Evolutionary conservation across 2,797 vertebrate genomes (phyloP), one percentile per base, ranked within the genome.

Genomic region (Neosilurus hyrtlii): DNA sequence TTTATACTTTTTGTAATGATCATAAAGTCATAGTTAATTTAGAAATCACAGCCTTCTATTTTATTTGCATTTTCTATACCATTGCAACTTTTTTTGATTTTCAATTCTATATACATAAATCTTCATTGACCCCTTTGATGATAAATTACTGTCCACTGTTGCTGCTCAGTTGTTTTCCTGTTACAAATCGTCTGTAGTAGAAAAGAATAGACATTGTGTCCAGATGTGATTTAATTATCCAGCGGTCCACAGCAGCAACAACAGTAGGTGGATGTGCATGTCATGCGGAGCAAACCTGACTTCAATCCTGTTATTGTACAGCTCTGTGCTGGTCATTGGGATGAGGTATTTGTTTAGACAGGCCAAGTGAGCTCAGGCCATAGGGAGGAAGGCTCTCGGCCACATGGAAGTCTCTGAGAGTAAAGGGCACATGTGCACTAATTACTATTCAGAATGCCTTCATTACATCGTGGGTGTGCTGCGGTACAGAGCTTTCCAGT

Each of bases 331-430:
- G 59, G 66, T 79, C 67, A 75, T 71, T 3, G 68, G 81, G 86
- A 89, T 89, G 78, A 89, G 86, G 81, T 83, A 88, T 89, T 89
- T 88, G 85, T 89, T 89, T 88, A 86, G 87, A 81, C 74, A 88
- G 87, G 73, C 79, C 86, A 18, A 66, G 84, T 86, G 83, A 88
- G 82, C 84, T 88, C 86, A 79, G 84, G 87, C 84, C 30, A n/a
- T 82, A 59, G 35, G 80, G 77, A 70, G 62, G 85, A 68, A 81
- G 59, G 75, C 75, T 79, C 15, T 66, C 10, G 52, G 86, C 85
- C 67, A 4, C 63, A 86, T 63, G 75, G 79, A 37, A 77, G 81
- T 26, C 30, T 72, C 51, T 54, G 26, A 56, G 76, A 72, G 68
- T 73, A 79, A 78, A 72, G 82, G 76, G 57, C 75, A 79, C 67